A percentile compares a stretch with the other conserved stretches of the same genome.
phyloP scores from a whole-genome alignment of 2,113 vertebrate genomes.

The Tamias sibiricus region DNA sequence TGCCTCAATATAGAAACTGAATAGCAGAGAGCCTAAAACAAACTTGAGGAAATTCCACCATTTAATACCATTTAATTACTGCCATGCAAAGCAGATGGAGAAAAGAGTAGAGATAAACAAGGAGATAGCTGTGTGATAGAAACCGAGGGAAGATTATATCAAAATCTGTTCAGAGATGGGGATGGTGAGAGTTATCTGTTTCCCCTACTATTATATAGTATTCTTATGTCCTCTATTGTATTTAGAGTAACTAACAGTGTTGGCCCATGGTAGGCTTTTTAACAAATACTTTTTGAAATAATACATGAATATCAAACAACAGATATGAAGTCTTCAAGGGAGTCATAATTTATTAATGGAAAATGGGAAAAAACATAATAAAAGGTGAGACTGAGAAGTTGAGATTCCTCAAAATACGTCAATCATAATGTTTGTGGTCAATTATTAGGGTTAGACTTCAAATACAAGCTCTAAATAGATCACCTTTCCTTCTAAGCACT shows the following conservation, averaged over 20 bases:
- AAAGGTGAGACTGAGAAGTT: not conserved
- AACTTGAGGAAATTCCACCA: not conserved
- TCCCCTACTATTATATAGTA: not conserved
- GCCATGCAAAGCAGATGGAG: not conserved
- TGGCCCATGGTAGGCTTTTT: not conserved
- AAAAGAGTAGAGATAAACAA: not conserved
- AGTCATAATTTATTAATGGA: not conserved
- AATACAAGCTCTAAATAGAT: not conserved
- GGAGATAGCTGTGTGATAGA: too few relatives aligned
- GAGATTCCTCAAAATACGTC: not conserved
- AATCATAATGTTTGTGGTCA: not conserved
- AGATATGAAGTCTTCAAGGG: not conserved
- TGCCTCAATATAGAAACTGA: not conserved
- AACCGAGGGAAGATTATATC: not conserved
- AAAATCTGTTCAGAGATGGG: not conserved
- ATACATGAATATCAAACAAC: not conserved
- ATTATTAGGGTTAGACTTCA: not conserved
- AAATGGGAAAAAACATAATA: not conserved
- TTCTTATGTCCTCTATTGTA: not conserved
- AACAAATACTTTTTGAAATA: not conserved
- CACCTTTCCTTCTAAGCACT: not conserved
- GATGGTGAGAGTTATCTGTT: not conserved
- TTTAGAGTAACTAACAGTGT: not conserved
- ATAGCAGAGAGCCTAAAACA: not conserved
- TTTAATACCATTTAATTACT: not conserved